A percentile compares a stretch with the other conserved stretches of the same genome.
Conservation (phyloP, 2,888 invertebrate genomes). For the Halictus quadricinctus region DNA sequence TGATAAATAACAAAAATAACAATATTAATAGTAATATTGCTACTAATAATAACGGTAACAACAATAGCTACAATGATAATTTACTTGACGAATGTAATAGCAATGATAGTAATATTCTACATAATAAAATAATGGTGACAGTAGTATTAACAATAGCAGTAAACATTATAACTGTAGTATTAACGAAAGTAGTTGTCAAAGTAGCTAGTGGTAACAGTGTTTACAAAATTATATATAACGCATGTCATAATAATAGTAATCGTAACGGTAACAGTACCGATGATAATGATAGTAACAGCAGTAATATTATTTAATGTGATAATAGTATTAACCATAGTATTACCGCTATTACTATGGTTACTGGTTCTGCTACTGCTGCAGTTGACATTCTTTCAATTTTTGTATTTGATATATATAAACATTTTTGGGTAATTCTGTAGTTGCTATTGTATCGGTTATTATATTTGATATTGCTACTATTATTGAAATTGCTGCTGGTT, state of each 20-base stretch:
- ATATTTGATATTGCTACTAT: constrained; percentile 2
- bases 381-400: constrained; percentile 14
- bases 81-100: constrained; percentile 17
- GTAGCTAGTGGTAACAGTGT: neutral
- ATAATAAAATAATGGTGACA: neutral
- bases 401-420: neutral
- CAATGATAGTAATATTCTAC: constrained; percentile 10
- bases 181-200: constrained; percentile 4
- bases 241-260: constrained; percentile 30
- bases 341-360: constrained; percentile 52
- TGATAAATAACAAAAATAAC: constrained; percentile 8
- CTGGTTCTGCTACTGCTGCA: constrained; percentile 32
- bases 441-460: neutral
- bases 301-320: constrained; percentile 53
- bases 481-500: constrained; percentile 1
- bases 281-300: constrained; percentile 47
- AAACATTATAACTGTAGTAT: constrained; percentile 16
- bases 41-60: constrained; percentile 17
- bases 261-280: constrained; percentile 30
- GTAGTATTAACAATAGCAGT: constrained; percentile 22
- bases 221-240: neutral
- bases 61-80: constrained; percentile 28
- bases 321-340: constrained; percentile 47
- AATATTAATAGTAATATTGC: constrained; percentile 3
- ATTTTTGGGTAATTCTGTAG: neutral